phyloP scores from a whole-genome alignment of 2,888 invertebrate species.

The Cephus rjabovi region DNA sequence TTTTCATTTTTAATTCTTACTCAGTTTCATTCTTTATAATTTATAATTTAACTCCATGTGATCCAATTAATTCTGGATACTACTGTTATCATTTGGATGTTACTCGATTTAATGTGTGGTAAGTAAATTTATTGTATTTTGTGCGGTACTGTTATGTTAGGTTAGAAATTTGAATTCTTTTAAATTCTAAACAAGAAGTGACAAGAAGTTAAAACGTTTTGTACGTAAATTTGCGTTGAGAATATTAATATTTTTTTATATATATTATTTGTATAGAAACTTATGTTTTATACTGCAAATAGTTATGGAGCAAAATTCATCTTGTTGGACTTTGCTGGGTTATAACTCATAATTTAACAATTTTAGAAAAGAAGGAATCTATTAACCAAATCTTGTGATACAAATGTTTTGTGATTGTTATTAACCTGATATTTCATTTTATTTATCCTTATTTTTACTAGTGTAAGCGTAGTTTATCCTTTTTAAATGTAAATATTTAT shows the following conservation, averaged over 20 bases:
- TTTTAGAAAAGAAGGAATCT: too few relatives aligned
- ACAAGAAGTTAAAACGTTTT: neutral
- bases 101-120: neutral
- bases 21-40: neutral
- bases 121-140: neutral
- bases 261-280: too few relatives aligned
- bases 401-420: too few relatives aligned
- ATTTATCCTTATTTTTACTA: too few relatives aligned
- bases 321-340: too few relatives aligned
- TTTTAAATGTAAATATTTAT: too few relatives aligned
- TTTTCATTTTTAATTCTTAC: neutral
- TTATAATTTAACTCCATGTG: neutral
- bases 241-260: neutral
- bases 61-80: neutral
- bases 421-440: too few relatives aligned
- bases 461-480: too few relatives aligned
- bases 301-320: too few relatives aligned
- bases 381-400: too few relatives aligned
- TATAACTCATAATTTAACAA: too few relatives aligned
- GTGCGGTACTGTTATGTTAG: neutral
- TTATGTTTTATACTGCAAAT: too few relatives aligned
- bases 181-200: neutral
- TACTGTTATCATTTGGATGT: neutral
- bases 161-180: neutral
- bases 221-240: neutral